Evolutionary conservation across 2,888 invertebrate species (phyloP).

Genomic region (Polydrusus pterygomalis): DNA sequence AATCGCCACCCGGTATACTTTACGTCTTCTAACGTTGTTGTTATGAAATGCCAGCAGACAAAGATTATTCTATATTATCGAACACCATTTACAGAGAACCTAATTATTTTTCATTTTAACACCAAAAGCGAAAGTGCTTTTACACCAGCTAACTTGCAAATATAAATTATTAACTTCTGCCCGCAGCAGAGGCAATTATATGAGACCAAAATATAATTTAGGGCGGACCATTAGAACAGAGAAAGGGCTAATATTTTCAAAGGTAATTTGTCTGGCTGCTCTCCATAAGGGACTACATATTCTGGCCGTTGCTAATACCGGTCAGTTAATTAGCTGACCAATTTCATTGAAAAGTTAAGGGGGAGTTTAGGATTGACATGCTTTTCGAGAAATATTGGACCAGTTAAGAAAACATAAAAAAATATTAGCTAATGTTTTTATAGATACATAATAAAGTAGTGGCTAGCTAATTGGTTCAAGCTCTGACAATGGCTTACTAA

Average conservation of each 20-base stretch:
- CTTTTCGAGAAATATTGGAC: background rate
- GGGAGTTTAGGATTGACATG: constrained; percentile 9
- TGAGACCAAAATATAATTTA: constrained; percentile 41
- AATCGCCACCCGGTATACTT: too few relatives aligned
- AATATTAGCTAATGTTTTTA: too few relatives aligned
- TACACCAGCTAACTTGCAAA: constrained; percentile 17
- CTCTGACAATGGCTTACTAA: too few relatives aligned
- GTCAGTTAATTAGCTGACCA: constrained; percentile 36
- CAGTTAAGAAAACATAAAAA: background rate
- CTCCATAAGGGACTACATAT: constrained; percentile 30
- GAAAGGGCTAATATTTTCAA: constrained; percentile 39
- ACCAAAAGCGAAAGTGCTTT: background rate
- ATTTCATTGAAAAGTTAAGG: constrained; percentile 30
- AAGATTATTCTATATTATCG: too few relatives aligned
- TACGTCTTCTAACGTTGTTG: too few relatives aligned
- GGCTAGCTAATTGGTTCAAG: too few relatives aligned
- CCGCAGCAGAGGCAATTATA: constrained; percentile 33
- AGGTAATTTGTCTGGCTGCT: constrained; percentile 42
- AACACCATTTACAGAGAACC: background rate
- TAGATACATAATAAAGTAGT: too few relatives aligned
- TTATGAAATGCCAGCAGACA: too few relatives aligned
- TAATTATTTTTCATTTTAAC: constrained; percentile 16
- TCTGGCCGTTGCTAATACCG: constrained; percentile 32
- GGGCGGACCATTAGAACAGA: constrained; percentile 37
- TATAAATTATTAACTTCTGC: constrained; percentile 38